Evolutionary conservation across 2,113 vertebrate species (phyloP), one percentile per base, ranked within the genome.

Genomic region (Pelodiscus sinensis): DNA sequence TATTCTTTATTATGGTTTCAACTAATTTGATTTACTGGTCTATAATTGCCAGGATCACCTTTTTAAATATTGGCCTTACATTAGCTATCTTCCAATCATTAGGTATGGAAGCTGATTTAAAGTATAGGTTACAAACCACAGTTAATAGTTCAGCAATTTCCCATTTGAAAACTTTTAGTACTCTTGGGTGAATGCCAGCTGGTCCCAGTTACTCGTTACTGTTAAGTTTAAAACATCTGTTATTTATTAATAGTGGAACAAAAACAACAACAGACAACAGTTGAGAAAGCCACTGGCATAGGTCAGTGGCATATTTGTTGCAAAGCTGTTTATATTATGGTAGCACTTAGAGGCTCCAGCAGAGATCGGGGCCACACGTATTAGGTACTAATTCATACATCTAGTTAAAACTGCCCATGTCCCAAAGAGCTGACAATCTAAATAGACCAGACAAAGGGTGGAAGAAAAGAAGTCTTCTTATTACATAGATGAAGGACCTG

Each of bases 171-270:
- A 44, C 44, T 44, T 44, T 44, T 44, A 44, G 44, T 6, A 44
- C 44, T 44, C 44, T 44, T 44, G 44, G 44, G 44, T 44, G 44
- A 44, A 44, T 44, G 44, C 44, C 44, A 44, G 5, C 44, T 44
- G 44, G 44, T 44, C 44, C 44, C 44, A 44, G 44, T 44, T 44
- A 44, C 44, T 44, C 7, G 44, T 44, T 44, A 44, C 44, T 44
- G 44, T 44, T 44, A 44, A 44, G 44, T 44, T 44, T 44, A 44
- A 44, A 44, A 44, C 44, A 6, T 44, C 86, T 88, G 93, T 83
- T 82, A 94, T 15, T 50, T 13, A 93, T 87, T 81, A 94, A 94
- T 31, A 92, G 44, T 22, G 77, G 87, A 93, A 89, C 62, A 96
- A 87, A 89, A 92, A n/a, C 9, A 71, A 73, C 3, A 38, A 84